Base-by-base conservation (phyloP, 2,113 vertebrate species). In the Tinamus guttatus region DNA sequence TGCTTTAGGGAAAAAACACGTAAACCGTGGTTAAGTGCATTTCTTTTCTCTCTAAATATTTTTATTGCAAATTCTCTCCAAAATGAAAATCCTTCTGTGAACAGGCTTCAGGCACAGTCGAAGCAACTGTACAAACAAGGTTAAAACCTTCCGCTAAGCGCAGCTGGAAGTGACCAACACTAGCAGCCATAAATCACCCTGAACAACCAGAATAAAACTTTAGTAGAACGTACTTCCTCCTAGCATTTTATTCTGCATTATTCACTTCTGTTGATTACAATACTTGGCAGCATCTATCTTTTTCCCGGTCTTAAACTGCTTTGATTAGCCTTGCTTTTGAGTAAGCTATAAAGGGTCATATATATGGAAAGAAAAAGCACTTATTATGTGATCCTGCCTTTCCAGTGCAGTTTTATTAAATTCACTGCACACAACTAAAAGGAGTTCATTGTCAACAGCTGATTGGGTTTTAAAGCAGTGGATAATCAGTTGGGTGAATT, bases 391-490 rank as follows among this genome's bases (percentile, higher is more conserved):
- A 45, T 80, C 71, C 59, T 88, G 49, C n/a, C 69, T 94, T 86
- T 81, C 93, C 80, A 80, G 70, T 69, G 68, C 59, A 58, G 78
- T 79, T 93, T 95, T 69, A 47, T 73, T 92, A 63, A 51, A 74
- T 85, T 92, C 68, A 81, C 13, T 91, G 70, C 15, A 59, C 28
- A 14, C 52, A 30, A 93, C 52, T 85, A 52, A 78, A 92, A 91
- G 71, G 80, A 89, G 62, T 84, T 90, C 81, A 86, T 81, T 96
- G 83, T 70, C 71, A 95, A 92, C 77, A 92, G 70, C 19, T 95
- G 87, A 94, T 60, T 85, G 94, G 54, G 52, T 95, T 97, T 94
- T 95, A 95, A 97, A 95, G 81, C 79, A 52, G 84, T 47, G 76
- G 49, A 93, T 85, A 92, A 91, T 93, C 76, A 92, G 88, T 51